These are phyloP conservation scores for Athene noctua DNA, from an alignment of 2,113 vertebrate species.

Conservation along the genomic window DNA sequence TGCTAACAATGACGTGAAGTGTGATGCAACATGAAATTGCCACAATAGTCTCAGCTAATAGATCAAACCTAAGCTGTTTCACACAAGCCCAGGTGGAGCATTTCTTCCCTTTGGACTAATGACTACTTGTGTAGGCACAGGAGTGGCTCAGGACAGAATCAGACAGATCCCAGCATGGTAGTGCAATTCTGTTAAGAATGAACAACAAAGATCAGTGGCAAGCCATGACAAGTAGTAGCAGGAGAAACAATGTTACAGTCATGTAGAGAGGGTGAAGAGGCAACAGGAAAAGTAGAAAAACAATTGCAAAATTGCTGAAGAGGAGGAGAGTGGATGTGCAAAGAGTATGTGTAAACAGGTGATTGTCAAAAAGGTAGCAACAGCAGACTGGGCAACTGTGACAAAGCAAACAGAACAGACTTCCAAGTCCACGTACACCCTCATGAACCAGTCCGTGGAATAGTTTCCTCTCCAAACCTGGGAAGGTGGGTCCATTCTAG, in stretches of 20 bases:
- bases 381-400: accelerated
- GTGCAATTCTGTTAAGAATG: not conserved
- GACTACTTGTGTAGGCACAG: not conserved
- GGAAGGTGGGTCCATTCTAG: not conserved
- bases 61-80: not conserved
- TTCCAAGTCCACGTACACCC: not conserved
- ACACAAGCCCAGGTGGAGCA: not conserved
- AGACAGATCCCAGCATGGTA: not conserved
- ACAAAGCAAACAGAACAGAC: not conserved
- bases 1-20: not conserved
- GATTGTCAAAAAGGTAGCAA: not conserved
- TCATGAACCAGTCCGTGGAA: not conserved
- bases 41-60: not conserved
- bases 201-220: not conserved
- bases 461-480: not conserved
- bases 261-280: not conserved
- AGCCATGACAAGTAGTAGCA: not conserved
- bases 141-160: not conserved
- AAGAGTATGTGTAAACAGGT: not conserved
- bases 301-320: not conserved
- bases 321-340: accelerated
- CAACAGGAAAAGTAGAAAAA: not conserved
- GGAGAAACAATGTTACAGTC: not conserved
- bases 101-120: not conserved
- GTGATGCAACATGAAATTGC: not conserved